Evolutionary conservation across 2,797 vertebrate genomes (phyloP).

Genomic region (Coccyzus lansbergi): DNA sequence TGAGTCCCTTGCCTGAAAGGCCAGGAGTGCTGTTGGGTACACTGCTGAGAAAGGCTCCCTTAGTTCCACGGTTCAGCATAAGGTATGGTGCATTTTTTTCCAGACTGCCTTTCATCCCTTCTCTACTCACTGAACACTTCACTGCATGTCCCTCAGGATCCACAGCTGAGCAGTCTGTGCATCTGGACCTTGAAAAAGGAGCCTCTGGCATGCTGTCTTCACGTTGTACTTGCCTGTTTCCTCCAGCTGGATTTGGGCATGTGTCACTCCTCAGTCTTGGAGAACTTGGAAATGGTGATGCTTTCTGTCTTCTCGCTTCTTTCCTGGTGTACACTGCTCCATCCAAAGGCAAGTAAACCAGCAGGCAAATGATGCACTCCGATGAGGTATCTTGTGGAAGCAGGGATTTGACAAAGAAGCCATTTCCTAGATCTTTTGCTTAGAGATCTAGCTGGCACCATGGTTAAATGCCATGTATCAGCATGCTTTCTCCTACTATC

Average conservation of each 20-base stretch:
- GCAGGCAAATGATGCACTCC: not conserved
- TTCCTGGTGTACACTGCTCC: not conserved
- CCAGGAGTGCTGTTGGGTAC: not conserved
- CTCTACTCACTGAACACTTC: not conserved
- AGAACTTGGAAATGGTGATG: not conserved
- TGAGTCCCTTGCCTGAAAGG: not conserved
- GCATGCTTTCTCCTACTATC: not conserved
- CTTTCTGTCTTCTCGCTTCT: not conserved
- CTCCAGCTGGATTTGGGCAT: too few relatives aligned
- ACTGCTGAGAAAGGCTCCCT: not conserved
- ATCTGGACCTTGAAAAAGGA: not conserved
- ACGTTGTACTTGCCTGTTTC: accelerated
- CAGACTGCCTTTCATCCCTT: not conserved
- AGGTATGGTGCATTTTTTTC: not conserved
- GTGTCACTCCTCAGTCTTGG: not conserved
- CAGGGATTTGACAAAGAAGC: not conserved
- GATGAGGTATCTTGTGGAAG: not conserved
- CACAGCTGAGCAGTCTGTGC: not conserved
- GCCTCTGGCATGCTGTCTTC: not conserved
- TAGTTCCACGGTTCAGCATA: not conserved
- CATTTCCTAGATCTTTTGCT: not conserved
- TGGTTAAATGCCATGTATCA: not conserved
- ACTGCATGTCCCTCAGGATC: not conserved
- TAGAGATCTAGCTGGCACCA: not conserved
- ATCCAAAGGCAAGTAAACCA: not conserved